Conservation (phyloP, 2,797 vertebrate species). For the Synaphobranchus kaupii region DNA sequence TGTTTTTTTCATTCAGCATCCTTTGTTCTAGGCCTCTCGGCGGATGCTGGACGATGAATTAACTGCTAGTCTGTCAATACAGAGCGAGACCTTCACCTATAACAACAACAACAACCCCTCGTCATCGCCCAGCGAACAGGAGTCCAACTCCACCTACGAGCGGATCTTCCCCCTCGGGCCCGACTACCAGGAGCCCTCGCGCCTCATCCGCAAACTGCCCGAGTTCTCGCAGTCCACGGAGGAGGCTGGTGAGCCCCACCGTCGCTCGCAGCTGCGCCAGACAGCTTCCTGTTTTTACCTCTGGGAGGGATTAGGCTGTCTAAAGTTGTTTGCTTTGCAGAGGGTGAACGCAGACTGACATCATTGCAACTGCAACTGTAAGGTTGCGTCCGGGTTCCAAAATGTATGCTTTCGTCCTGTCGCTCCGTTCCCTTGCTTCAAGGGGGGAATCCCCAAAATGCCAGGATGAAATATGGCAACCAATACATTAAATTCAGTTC, state of each 20-base stretch:
- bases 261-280: neutral
- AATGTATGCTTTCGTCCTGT: too few relatives aligned
- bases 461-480: too few relatives aligned
- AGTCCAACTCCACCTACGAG: slow-evolving; percentile 91
- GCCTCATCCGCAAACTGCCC: slow-evolving; percentile 88
- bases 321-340: neutral
- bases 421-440: too few relatives aligned
- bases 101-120: slow-evolving; percentile 80
- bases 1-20: slow-evolving; percentile 55
- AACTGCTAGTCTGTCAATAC: slow-evolving; percentile 94
- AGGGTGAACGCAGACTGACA: neutral
- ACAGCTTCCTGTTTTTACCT: neutral
- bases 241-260: slow-evolving; percentile 78
- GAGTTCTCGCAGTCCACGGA: slow-evolving; percentile 84
- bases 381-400: too few relatives aligned
- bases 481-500: too few relatives aligned
- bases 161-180: slow-evolving; percentile 93
- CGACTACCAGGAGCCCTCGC: slow-evolving; percentile 95
- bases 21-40: slow-evolving; percentile 83
- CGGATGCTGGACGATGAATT: slow-evolving; percentile 96
- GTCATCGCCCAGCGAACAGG: slow-evolving; percentile 82
- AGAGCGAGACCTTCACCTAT: slow-evolving; percentile 93
- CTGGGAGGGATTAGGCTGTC: neutral
- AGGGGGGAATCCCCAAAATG: too few relatives aligned
- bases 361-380: neutral